Evolutionary conservation across 1,140 invertebrate genomes (phyloP).

Genomic region (Panulirus ornatus): DNA sequence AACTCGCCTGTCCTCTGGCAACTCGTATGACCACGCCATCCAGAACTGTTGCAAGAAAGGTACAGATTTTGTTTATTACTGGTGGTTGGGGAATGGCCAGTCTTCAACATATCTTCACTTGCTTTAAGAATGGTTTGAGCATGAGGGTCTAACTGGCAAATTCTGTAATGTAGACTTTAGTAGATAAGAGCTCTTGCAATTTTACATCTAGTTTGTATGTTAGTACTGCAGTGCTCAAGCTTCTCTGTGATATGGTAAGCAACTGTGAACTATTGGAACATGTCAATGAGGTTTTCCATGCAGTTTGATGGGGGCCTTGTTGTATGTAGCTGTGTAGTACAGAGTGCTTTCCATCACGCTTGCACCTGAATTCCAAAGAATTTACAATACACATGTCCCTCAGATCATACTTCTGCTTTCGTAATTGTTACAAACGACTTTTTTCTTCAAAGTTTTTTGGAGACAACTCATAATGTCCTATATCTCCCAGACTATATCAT

Average conservation of each 20-base stretch:
- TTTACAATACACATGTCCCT: constrained; percentile 5
- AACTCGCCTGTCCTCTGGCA: constrained; percentile 53
- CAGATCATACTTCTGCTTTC: background rate
- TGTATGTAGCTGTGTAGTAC: background rate
- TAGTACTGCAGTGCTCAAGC: constrained; percentile 36
- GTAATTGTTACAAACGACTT: too few relatives aligned
- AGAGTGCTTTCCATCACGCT: constrained; percentile 18
- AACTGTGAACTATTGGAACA: constrained; percentile 34
- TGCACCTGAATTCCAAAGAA: constrained; percentile 12
- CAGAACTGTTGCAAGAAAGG: constrained; percentile 67
- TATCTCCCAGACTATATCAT: background rate
- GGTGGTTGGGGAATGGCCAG: constrained; percentile 63
- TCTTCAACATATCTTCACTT: constrained; percentile 53
- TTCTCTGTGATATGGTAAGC: constrained; percentile 13
- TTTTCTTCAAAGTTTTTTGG: background rate
- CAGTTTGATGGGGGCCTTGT: constrained; percentile 8
- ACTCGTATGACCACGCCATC: constrained; percentile 57
- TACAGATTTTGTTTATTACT: constrained; percentile 64
- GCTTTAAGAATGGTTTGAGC: constrained; percentile 65
- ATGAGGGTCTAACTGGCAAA: constrained; percentile 54
- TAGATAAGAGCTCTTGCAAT: constrained; percentile 49
- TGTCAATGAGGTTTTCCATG: constrained; percentile 9
- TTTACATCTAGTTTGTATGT: constrained; percentile 49
- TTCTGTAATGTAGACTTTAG: constrained; percentile 43
- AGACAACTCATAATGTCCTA: background rate